phyloP scores from a whole-genome alignment of 2,888 invertebrate species.

The Heliconius charithonia region DNA sequence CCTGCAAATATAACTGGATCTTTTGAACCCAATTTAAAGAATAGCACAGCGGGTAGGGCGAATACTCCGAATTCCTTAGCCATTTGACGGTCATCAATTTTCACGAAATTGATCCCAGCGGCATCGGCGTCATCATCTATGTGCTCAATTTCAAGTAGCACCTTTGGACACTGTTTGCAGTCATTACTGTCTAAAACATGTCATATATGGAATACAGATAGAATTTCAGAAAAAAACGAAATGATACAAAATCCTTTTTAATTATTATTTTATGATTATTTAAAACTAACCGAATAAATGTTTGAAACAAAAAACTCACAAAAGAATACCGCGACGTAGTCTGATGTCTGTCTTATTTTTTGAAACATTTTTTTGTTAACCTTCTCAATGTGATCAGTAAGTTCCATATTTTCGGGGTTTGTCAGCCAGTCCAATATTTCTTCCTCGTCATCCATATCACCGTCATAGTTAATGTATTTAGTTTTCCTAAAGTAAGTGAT shows the following conservation, averaged over 20 bases:
- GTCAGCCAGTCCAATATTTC: conserved; percentile 96
- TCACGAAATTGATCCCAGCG: conserved; percentile 95
- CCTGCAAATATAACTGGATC: conserved; percentile 96
- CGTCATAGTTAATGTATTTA: conserved; percentile 95
- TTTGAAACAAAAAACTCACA: conserved; percentile 85
- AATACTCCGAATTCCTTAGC: conserved; percentile 95
- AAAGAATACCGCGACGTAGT: conserved; percentile 96
- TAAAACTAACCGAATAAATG: not conserved
- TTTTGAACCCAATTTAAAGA: conserved; percentile 93
- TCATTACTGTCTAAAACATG: conserved; percentile 94
- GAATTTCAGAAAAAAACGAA: conserved; percentile 48
- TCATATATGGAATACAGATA: conserved; percentile 76
- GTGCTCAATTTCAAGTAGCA: conserved; percentile 93
- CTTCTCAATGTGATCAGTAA: conserved; percentile 95
- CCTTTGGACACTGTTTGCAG: conserved; percentile 96
- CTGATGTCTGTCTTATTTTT: conserved; percentile 93
- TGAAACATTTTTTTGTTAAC: conserved; percentile 97
- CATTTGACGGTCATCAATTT: conserved; percentile 94
- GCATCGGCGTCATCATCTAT: conserved; percentile 97
- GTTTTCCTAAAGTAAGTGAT: conserved; percentile 95
- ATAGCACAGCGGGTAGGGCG: conserved; percentile 94
- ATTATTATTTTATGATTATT: not conserved
- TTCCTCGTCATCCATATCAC: conserved; percentile 95
- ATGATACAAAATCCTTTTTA: not conserved
- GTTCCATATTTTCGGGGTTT: conserved; percentile 96